Evolutionary conservation across 2,888 invertebrate species (phyloP).

Genomic region (Zele albiditarsus): DNA sequence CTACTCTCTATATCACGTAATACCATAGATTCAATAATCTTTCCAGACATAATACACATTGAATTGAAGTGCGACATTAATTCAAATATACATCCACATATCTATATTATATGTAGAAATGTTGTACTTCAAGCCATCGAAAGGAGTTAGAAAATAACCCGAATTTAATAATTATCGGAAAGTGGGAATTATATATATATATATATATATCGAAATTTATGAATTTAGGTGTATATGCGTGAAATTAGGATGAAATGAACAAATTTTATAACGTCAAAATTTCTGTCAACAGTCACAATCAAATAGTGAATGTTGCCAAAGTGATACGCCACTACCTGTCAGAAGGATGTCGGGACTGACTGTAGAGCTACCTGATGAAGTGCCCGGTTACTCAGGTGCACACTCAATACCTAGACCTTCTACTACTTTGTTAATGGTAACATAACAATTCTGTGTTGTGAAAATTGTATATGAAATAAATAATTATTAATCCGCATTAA

Average conservation of each 20-base stretch:
- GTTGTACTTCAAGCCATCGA: no score
- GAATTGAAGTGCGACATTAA: no score
- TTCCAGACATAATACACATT: no score
- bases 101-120: no score
- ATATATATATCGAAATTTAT: not conserved
- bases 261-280: not conserved
- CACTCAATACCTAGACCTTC: not conserved
- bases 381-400: constrained; percentile 55
- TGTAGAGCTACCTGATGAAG: constrained; percentile 55
- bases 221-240: not conserved
- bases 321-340: constrained; percentile 48
- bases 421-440: constrained; percentile 40
- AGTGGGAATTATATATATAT: not conserved
- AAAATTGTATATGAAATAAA: no score
- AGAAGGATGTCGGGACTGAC: constrained; percentile 55
- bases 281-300: constrained; percentile 54
- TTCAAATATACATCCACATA: no score
- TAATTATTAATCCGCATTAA: no score
- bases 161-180: no score
- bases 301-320: constrained; percentile 48
- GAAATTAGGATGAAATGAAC: not conserved
- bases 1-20: no score
- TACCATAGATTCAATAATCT: no score
- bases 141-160: no score
- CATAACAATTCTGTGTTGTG: not conserved